Evolutionary conservation across 2,113 vertebrate genomes (phyloP), one percentile per base, ranked within the genome.

Genomic region (Henicopernis longicauda): DNA sequence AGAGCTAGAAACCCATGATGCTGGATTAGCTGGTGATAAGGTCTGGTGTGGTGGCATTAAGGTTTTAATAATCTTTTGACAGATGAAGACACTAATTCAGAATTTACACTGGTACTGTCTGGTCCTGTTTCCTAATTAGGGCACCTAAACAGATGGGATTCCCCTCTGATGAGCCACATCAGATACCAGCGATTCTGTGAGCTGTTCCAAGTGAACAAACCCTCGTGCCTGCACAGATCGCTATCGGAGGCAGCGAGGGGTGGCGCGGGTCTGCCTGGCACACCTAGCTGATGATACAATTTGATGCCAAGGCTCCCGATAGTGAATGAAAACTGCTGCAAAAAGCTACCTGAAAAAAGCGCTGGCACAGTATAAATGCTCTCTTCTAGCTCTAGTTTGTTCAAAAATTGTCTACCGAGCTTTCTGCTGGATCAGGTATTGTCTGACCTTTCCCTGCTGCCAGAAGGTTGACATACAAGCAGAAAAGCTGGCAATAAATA

Each of bases 131-230:
- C 89, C 66, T 94, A 91, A 96, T 80, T 70, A 77, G 42, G 62
- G 42, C 3, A 1, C 63, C 87, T 90, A 36, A 96, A 88, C 1
- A 3, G 54, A 50, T 36, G 94, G 96, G 95, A 91, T 96, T 97
- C 82, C 94, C 95, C 85, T 91, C 66, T 34, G 69, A 44, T 73
- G 91, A 95, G 78, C 95, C 93, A 92, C 83, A 95, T 95, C 96
- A 97, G 95, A 95, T 96, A 93, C 3, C 70, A 80, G 84, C 1
- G 6, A 50, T 55, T 22, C 36, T 90, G 23, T 0, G 16, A 82
- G 62, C 58, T 59, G 45, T 88, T 96, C 93, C 89, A 92, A 91
- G 58, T 36, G 79, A 94, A 49, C 93, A 80, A 95, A 58, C 42
- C 74, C 85, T 85, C 7, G 0, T 0, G 58, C 89, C 83, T 82